phyloP scores from a whole-genome alignment of 2,888 invertebrate genomes.

The Panorpa germanica region DNA sequence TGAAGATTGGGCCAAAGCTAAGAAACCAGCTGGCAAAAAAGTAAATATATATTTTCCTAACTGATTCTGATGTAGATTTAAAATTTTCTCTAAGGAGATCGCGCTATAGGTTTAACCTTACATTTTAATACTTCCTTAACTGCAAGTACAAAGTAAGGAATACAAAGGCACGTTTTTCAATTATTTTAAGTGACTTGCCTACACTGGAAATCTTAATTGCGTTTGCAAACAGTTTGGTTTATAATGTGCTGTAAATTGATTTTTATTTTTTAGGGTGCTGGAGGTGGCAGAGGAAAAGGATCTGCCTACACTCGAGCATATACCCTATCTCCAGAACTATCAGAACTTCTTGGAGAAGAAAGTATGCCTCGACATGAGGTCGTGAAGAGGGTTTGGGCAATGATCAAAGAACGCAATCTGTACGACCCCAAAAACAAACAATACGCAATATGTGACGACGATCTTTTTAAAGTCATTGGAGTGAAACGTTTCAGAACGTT shows the following conservation, averaged over 20 bases:
- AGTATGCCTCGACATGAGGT: constrained; percentile 77
- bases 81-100: not conserved
- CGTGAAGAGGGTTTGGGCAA: constrained; percentile 76
- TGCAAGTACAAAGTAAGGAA: not conserved
- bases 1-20: constrained; percentile 41
- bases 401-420: constrained; percentile 75
- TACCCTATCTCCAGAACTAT: constrained; percentile 66
- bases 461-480: constrained; percentile 75
- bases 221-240: constrained; percentile 1
- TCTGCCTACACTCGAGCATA: constrained; percentile 72
- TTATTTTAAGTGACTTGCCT: too few species aligned
- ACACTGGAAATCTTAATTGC: too few species aligned
- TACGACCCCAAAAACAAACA: constrained; percentile 91
- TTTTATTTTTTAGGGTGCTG: constrained; percentile 15
- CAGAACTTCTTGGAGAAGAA: constrained; percentile 61
- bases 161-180: too few species aligned
- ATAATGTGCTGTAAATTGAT: constrained; percentile 3
- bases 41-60: too few species aligned
- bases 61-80: constrained; percentile 1
- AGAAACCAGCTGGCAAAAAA: constrained; percentile 18
- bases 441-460: constrained; percentile 85
- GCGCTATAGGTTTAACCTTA: too few species aligned
- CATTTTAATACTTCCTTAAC: constrained; percentile 3
- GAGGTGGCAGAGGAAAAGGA: constrained; percentile 32
- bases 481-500: constrained; percentile 86